Evolutionary conservation across 2,888 invertebrate genomes (phyloP).

Genomic region (Drosophila quinaria): DNA sequence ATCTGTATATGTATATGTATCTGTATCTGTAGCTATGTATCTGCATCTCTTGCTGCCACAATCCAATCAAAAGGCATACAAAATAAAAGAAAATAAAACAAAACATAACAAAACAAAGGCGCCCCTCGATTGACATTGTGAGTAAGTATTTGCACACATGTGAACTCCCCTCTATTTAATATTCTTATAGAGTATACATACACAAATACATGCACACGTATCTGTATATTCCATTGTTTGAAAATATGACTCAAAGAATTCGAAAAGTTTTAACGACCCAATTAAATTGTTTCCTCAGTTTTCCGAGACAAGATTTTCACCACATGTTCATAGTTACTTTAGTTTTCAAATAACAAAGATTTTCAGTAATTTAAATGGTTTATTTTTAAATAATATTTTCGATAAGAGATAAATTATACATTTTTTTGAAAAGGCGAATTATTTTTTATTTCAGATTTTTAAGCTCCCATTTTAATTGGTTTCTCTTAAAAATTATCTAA

Average conservation of each 20-base stretch:
- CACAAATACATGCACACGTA: background rate
- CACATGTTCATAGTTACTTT: background rate
- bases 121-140: conserved; percentile 16
- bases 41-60: conserved; percentile 2
- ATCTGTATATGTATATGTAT: background rate
- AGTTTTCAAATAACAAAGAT: background rate
- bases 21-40: conserved; percentile 1
- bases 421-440: no score
- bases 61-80: conserved; percentile 11
- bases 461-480: no score
- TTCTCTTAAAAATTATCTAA: no score
- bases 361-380: no score
- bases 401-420: no score
- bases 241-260: conserved; percentile 15
- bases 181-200: background rate
- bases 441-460: no score
- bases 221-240: conserved; percentile 10
- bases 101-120: conserved; percentile 16
- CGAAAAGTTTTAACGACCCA: conserved; percentile 1
- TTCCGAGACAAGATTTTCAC: background rate
- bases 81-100: background rate
- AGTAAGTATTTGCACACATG: conserved; percentile 7
- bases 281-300: background rate
- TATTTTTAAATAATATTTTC: no score
- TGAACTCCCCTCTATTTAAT: background rate